These are phyloP conservation scores for Synanceia verrucosa DNA, from an alignment of 2,797 vertebrate genomes.

Conservation along the genomic window DNA sequence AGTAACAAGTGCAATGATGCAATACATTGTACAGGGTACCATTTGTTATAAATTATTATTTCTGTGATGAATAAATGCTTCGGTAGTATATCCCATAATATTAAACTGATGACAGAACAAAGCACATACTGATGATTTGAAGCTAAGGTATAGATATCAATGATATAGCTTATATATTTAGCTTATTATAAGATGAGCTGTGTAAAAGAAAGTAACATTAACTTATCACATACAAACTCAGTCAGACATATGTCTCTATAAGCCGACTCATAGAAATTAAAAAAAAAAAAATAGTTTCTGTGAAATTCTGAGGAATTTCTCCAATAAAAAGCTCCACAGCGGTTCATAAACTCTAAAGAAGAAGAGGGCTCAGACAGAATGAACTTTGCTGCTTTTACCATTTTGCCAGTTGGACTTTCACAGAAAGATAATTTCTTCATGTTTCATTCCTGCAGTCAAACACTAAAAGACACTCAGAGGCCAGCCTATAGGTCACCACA, in stretches of 20 bases:
- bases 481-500: constrained; percentile 12
- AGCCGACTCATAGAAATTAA: neutral
- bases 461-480: neutral
- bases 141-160: too few species aligned
- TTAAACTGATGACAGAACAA: too few species aligned
- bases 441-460: neutral
- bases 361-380: neutral
- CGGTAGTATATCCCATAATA: too few species aligned
- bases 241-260: neutral
- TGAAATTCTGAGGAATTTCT: neutral
- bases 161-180: too few species aligned
- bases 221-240: too few species aligned
- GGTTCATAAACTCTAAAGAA: constrained; percentile 10
- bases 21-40: too few species aligned
- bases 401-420: constrained; percentile 12
- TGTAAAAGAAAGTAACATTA: too few species aligned
- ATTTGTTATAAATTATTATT: too few species aligned
- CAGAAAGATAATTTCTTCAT: neutral
- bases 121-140: too few species aligned
- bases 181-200: too few species aligned
- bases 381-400: constrained; percentile 2
- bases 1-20: too few species aligned
- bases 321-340: neutral
- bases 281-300: neutral
- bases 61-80: too few species aligned